Percentiles rank a stretch among this genome's conserved stretches.
Evolutionary conservation across 2,888 invertebrate species (phyloP).

Genomic region (Cheilosia vulpina): DNA sequence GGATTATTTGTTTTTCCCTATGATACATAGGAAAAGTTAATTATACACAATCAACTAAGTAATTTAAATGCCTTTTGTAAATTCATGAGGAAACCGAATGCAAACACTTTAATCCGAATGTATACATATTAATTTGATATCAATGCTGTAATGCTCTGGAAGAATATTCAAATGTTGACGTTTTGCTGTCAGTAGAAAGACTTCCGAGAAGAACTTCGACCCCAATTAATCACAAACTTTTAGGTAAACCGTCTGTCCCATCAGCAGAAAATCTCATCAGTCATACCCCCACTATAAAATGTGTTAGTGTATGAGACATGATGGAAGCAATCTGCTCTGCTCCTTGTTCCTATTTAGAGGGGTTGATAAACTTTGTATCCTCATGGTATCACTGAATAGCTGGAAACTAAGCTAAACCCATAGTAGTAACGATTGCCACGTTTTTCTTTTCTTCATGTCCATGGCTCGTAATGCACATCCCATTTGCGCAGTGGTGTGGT

Average conservation of each 20-base stretch:
- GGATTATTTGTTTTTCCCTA: too few relatives aligned
- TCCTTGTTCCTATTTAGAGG: slow-evolving; percentile 58
- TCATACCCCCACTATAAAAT: slow-evolving; percentile 47
- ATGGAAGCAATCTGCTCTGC: slow-evolving; percentile 63
- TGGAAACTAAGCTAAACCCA: slow-evolving; percentile 22
- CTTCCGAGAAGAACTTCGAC: slow-evolving; percentile 45
- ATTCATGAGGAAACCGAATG: slow-evolving; percentile 16
- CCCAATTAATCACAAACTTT: slow-evolving; percentile 64
- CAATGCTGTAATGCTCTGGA: slow-evolving; percentile 39
- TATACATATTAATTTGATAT: slow-evolving; percentile 62
- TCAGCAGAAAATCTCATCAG: slow-evolving; percentile 69
- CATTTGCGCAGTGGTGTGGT: slow-evolving; percentile 30
- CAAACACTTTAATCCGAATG: slow-evolving; percentile 40
- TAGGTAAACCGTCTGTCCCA: slow-evolving; percentile 68
- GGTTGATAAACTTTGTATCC: slow-evolving; percentile 66
- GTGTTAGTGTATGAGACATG: slow-evolving; percentile 50
- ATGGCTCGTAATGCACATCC: slow-evolving; percentile 9
- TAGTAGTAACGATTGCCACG: slow-evolving; percentile 33
- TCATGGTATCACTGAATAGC: slow-evolving; percentile 35
- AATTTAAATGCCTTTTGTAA: slow-evolving; percentile 24
- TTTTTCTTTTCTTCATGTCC: slow-evolving; percentile 7
- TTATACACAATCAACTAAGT: slow-evolving; percentile 11
- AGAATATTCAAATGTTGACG: slow-evolving; percentile 64
- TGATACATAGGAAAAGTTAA: too few relatives aligned
- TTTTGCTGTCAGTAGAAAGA: slow-evolving; percentile 51